Evolutionary conservation across 2,797 vertebrate species (phyloP).

Genomic region (Mastacembelus armatus): DNA sequence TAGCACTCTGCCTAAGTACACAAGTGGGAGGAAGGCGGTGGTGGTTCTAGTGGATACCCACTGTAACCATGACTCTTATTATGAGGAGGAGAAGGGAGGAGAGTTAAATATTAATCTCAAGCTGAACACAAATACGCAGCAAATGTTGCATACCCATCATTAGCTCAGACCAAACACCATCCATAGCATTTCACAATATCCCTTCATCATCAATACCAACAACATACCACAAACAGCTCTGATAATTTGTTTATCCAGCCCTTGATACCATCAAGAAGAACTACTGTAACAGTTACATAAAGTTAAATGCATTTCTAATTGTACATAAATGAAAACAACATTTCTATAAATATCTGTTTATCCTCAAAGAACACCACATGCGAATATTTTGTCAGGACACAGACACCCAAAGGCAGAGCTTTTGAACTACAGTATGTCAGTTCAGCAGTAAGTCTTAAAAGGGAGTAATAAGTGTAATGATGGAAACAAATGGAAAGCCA

Average conservation of each 20-base stretch:
- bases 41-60: constrained; percentile 19
- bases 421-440: constrained; percentile 13
- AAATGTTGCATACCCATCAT: neutral
- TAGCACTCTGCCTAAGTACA: constrained; percentile 42
- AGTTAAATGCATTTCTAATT: too few relatives aligned
- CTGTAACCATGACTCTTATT: constrained; percentile 32
- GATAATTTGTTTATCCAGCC: too few relatives aligned
- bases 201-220: neutral
- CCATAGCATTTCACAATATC: too few relatives aligned
- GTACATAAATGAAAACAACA: too few relatives aligned
- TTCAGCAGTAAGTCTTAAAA: constrained; percentile 22
- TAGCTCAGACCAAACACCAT: constrained; percentile 14
- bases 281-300: too few relatives aligned
- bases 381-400: too few relatives aligned
- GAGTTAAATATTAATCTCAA: constrained; percentile 38
- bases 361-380: too few relatives aligned
- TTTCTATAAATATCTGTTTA: too few relatives aligned
- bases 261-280: too few relatives aligned
- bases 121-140: constrained; percentile 18
- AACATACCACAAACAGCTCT: neutral
- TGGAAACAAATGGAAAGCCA: constrained; percentile 1
- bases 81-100: constrained; percentile 22
- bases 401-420: too few relatives aligned
- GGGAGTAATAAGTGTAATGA: constrained; percentile 15
- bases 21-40: constrained; percentile 46